Conservation (phyloP, 2,113 vertebrate genomes). For the Haemorhous mexicanus region DNA sequence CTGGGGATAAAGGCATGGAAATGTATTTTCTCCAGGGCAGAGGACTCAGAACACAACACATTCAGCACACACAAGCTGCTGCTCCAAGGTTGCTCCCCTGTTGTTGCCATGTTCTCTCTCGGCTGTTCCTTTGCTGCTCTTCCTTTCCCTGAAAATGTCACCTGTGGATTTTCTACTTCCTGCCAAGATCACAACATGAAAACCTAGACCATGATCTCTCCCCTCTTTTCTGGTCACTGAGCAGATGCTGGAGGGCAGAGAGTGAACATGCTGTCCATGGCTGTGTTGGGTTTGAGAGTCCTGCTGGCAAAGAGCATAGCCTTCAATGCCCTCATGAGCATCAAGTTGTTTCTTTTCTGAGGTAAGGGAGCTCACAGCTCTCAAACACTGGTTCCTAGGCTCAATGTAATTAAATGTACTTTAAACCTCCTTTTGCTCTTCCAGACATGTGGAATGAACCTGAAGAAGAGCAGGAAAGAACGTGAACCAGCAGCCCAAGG, state of each 20-base stretch:
- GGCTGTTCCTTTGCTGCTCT: not conserved
- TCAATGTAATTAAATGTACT: not conserved
- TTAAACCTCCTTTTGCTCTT: not conserved
- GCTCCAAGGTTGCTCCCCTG: not conserved
- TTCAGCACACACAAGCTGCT: not conserved
- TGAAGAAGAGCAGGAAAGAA: not conserved
- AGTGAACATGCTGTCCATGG: not conserved
- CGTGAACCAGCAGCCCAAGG: accelerated
- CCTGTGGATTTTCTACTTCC: not conserved
- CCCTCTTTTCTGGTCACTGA: not conserved
- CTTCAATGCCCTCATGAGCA: too few relatives aligned
- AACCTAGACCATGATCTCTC: not conserved
- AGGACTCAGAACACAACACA: not conserved
- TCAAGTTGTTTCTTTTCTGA: not conserved
- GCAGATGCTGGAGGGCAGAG: not conserved
- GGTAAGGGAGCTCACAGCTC: not conserved
- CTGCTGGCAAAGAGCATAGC: constrained; percentile 68
- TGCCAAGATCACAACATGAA: not conserved
- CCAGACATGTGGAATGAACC: not conserved
- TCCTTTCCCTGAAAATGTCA: not conserved
- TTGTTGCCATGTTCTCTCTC: not conserved
- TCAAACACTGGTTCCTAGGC: accelerated
- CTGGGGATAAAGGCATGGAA: not conserved
- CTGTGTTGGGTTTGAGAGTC: constrained; percentile 48
- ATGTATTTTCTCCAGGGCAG: not conserved